A percentile compares a stretch with the other conserved stretches of the same genome.
phyloP scores from a whole-genome alignment of 2,797 vertebrate genomes.

The Pterois miles region DNA sequence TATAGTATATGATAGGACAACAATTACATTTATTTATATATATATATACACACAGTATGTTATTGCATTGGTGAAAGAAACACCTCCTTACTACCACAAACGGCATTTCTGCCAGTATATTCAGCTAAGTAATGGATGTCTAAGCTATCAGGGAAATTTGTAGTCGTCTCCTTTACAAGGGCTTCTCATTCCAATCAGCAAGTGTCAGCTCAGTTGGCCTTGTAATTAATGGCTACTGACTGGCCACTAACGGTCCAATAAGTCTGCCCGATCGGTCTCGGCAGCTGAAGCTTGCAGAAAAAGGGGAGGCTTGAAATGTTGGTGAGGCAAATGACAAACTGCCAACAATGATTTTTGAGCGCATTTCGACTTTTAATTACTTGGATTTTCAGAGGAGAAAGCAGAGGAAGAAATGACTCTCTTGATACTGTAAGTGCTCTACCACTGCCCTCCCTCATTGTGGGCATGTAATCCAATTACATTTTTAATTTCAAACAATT shows the following conservation, averaged over 20 bases:
- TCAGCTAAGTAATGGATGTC: conserved; percentile 63
- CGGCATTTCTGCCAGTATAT: conserved; percentile 62
- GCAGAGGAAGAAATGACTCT: not conserved
- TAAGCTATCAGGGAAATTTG: conserved; percentile 68
- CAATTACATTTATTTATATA: not conserved
- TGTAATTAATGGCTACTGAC: conserved; percentile 75
- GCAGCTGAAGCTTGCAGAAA: conserved; percentile 51
- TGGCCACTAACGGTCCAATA: conserved; percentile 62
- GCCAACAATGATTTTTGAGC: not conserved
- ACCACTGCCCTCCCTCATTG: not conserved
- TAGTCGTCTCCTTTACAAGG: conserved; percentile 62
- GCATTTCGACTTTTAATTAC: conserved; percentile 49
- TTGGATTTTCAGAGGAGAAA: not conserved
- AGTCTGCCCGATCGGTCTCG: conserved; percentile 57
- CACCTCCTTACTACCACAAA: not conserved
- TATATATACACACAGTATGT: not conserved
- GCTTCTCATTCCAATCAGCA: conserved; percentile 67
- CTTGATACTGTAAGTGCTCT: not conserved
- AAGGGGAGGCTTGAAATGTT: conserved; percentile 7
- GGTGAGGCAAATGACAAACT: conserved; percentile 15
- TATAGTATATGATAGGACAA: not conserved
- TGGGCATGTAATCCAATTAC: not conserved
- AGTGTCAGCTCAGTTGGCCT: conserved; percentile 61
- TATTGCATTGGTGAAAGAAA: not conserved
- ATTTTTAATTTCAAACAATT: not conserved